A percentile compares a stretch with the other conserved stretches of the same genome.
Conservation (phyloP, 2,797 vertebrate genomes). For the Schizopygopsis malacanthus region DNA sequence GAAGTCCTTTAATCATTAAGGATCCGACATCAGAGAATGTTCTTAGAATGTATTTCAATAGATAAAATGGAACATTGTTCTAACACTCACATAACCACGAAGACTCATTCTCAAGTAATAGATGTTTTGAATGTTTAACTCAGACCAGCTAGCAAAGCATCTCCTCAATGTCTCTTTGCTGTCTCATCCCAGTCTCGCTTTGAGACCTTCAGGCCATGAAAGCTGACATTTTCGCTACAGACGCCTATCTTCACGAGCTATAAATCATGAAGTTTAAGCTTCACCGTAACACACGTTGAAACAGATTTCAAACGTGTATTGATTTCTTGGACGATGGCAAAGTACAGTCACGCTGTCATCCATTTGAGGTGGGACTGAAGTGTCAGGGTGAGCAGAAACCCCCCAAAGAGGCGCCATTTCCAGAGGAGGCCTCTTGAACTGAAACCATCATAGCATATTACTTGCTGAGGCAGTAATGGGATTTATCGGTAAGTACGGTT, state of each 20-base stretch:
- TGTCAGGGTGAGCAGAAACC: conserved; percentile 49
- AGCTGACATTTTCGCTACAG: conserved; percentile 51
- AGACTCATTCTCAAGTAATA: not conserved
- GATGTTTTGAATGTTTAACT: not conserved
- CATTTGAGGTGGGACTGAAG: conserved; percentile 46
- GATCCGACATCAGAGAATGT: not conserved
- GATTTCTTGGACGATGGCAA: conserved; percentile 55
- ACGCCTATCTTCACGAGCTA: conserved; percentile 54
- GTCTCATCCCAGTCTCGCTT: conserved; percentile 31
- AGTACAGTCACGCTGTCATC: conserved; percentile 43
- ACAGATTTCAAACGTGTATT: conserved; percentile 56
- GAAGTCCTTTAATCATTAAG: too few species aligned
- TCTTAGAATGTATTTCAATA: not conserved
- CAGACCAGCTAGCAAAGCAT: conserved; percentile 16
- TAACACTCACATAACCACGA: not conserved
- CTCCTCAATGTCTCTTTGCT: conserved; percentile 28
- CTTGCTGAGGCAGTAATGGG: conserved; percentile 40
- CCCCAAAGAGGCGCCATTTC: conserved; percentile 41
- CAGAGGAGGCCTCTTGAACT: conserved; percentile 50
- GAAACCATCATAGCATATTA: conserved; percentile 33
- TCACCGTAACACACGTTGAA: conserved; percentile 49
- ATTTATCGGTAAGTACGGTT: conserved; percentile 27
- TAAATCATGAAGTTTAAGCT: conserved; percentile 58
- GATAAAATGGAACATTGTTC: not conserved
- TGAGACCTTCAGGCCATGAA: conserved; percentile 49